Percentiles rank a stretch among this genome's conserved stretches.
Evolutionary conservation across 2,888 invertebrate species (phyloP).

Genomic region (Mythimna impura): DNA sequence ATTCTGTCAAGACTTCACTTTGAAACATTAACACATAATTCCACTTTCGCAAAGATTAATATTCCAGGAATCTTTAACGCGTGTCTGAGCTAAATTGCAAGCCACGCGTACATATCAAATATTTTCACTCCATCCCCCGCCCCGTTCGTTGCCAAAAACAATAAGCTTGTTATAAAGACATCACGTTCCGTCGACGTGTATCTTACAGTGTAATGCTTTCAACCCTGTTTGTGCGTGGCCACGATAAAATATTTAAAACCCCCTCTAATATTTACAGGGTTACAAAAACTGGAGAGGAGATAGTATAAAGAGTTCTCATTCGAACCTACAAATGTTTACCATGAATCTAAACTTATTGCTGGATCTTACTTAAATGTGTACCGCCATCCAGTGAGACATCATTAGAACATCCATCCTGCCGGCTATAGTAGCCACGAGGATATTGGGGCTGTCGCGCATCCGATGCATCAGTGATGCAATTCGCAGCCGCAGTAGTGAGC

Average conservation of each 20-base stretch:
- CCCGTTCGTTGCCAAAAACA: slow-evolving; percentile 61
- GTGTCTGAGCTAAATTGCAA: slow-evolving; percentile 49
- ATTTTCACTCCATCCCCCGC: slow-evolving; percentile 61
- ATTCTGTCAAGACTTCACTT: background rate
- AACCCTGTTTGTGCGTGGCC: slow-evolving; percentile 59
- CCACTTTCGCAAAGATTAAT: slow-evolving; percentile 22
- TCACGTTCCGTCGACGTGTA: slow-evolving; percentile 72
- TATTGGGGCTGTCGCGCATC: too few relatives aligned
- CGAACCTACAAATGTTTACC: background rate
- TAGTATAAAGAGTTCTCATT: background rate
- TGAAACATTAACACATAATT: background rate
- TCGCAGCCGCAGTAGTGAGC: too few relatives aligned
- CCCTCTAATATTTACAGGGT: slow-evolving; percentile 57
- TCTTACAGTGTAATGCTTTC: slow-evolving; percentile 68
- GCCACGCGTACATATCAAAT: slow-evolving; percentile 62
- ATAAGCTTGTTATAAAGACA: slow-evolving; percentile 75
- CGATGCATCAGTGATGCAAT: too few relatives aligned
- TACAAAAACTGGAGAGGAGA: slow-evolving; percentile 30
- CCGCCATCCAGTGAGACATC: too few relatives aligned
- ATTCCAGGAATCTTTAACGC: slow-evolving; percentile 35
- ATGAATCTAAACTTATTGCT: background rate
- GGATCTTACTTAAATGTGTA: background rate
- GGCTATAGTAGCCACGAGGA: too few relatives aligned
- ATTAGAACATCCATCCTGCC: too few relatives aligned
- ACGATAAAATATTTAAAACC: slow-evolving; percentile 62